A percentile compares a stretch with the other conserved stretches of the same genome.
Evolutionary conservation across 2,888 invertebrate genomes (phyloP).

Genomic region (Hirtodrosophila cameraria): DNA sequence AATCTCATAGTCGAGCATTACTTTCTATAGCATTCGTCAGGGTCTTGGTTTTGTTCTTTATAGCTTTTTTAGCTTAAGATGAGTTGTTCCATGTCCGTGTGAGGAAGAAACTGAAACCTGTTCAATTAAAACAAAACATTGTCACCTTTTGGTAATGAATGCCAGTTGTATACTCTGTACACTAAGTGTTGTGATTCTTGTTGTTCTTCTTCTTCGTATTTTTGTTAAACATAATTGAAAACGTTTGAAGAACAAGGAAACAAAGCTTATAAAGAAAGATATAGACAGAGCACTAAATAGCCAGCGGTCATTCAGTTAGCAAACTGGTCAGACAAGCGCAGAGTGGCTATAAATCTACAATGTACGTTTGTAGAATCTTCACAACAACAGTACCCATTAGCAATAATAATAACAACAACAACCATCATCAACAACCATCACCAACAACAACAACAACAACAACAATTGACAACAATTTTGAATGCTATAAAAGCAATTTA

Average conservation of each 20-base stretch:
- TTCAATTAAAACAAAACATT: conserved; percentile 45
- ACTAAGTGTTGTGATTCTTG: not conserved
- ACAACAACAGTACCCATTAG: conserved; percentile 3
- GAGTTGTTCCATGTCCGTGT: not conserved
- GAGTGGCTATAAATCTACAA: conserved; percentile 18
- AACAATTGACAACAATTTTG: conserved; percentile 49
- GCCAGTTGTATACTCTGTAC: conserved; percentile 7
- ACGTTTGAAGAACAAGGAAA: conserved; percentile 40
- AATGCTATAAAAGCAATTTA: conserved; percentile 66
- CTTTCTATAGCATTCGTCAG: not conserved
- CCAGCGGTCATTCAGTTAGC: conserved; percentile 8
- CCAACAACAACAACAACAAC: conserved; percentile 14
- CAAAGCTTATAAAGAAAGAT: not conserved
- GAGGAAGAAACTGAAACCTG: conserved; percentile 33
- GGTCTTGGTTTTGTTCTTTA: not conserved
- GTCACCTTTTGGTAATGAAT: conserved; percentile 42
- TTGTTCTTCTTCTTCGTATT: conserved; percentile 2
- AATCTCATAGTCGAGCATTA: not conserved
- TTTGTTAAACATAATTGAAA: conserved; percentile 30
- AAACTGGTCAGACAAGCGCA: conserved; percentile 3
- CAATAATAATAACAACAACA: conserved; percentile 6
- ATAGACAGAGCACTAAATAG: conserved; percentile 2
- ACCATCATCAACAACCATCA: conserved; percentile 25
- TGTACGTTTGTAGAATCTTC: conserved; percentile 31
- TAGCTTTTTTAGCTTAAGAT: not conserved